A percentile compares a stretch with the other conserved stretches of the same genome.
Evolutionary conservation across 2,888 invertebrate species (phyloP).

Genomic region (Thymelicus lineola): DNA sequence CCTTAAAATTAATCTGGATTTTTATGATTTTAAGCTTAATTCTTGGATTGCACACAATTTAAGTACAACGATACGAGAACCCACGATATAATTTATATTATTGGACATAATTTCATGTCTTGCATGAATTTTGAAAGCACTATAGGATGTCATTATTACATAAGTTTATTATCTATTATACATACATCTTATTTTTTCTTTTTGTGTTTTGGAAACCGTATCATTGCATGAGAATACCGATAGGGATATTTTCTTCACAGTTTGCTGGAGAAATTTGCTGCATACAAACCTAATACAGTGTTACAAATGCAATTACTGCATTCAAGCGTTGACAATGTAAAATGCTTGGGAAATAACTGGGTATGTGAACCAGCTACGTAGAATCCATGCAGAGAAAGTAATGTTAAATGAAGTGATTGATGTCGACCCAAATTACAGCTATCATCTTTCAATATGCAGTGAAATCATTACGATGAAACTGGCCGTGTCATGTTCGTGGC

Average conservation of each 20-base stretch:
- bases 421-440: conserved; percentile 61
- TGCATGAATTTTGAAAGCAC: too few relatives aligned
- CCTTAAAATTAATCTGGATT: too few relatives aligned
- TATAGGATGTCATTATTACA: too few relatives aligned
- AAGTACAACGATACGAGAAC: too few relatives aligned
- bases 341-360: conserved; percentile 37
- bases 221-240: neutral
- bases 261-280: conserved; percentile 1
- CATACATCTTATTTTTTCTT: too few relatives aligned
- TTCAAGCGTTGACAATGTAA: conserved; percentile 39
- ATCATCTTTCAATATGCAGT: conserved; percentile 55
- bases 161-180: too few relatives aligned
- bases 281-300: conserved; percentile 1
- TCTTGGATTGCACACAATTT: too few relatives aligned
- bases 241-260: neutral
- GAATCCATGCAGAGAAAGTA: conserved; percentile 60
- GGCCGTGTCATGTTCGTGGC: conserved; percentile 19
- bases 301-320: conserved; percentile 33
- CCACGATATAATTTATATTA: too few relatives aligned
- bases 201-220: too few relatives aligned
- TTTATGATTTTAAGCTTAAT: too few relatives aligned
- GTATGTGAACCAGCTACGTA: conserved; percentile 45
- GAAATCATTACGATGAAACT: conserved; percentile 54
- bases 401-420: conserved; percentile 61
- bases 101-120: too few relatives aligned